Percentiles rank a stretch among this genome's conserved stretches.
Evolutionary conservation across 2,113 vertebrate genomes (phyloP).

Genomic region (Dinomys branickii): DNA sequence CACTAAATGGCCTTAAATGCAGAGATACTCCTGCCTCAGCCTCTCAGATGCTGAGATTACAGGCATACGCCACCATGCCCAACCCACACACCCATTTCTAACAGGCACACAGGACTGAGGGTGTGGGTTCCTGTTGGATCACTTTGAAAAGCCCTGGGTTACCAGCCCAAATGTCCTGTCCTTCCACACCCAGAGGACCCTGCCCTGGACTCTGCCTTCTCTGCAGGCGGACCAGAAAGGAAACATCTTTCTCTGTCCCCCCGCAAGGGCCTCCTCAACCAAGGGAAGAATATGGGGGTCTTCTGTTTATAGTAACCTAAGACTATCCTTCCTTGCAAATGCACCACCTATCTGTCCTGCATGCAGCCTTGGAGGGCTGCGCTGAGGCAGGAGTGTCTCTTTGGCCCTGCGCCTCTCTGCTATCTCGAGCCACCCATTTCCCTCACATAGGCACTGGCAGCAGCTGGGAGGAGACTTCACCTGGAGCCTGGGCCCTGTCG

Average conservation of each 20-base stretch:
- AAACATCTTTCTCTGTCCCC: rapidly evolving
- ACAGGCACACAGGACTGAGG: background rate
- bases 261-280: background rate
- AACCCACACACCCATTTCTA: background rate
- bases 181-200: background rate
- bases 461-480: background rate
- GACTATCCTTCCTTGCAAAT: too few relatives aligned
- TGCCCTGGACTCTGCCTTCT: background rate
- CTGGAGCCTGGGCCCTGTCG: background rate
- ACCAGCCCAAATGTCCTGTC: background rate
- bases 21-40: background rate
- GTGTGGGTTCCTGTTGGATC: background rate
- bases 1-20: background rate
- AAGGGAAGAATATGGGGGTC: background rate
- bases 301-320: too few relatives aligned
- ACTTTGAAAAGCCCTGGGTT: background rate
- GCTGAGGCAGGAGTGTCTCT: background rate
- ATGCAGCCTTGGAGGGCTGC: background rate
- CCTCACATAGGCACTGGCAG: background rate
- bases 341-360: background rate
- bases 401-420: background rate
- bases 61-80: background rate
- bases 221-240: background rate
- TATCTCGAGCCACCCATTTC: background rate
- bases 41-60: background rate